Evolutionary conservation across 2,113 vertebrate genomes (phyloP).

Genomic region (Anhinga anhinga): DNA sequence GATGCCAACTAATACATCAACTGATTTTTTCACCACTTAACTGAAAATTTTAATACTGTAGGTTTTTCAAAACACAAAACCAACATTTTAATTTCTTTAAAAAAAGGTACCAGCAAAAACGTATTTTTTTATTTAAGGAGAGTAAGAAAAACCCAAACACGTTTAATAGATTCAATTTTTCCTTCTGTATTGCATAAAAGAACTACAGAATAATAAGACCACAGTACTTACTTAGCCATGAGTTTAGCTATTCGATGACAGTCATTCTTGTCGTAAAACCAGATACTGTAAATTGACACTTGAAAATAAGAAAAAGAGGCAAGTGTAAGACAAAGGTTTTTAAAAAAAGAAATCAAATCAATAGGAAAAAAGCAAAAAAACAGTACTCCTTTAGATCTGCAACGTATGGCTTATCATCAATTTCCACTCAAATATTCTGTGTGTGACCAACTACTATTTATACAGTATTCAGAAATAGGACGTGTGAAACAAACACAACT

Average conservation of each 20-base stretch:
- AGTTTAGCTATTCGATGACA: slow-evolving; percentile 96
- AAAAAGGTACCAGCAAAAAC: background rate
- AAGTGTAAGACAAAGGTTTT: slow-evolving; percentile 1
- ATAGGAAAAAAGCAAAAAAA: background rate
- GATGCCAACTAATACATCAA: background rate
- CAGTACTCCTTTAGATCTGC: background rate
- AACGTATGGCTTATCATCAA: background rate
- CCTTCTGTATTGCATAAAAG: background rate
- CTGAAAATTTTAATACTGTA: background rate
- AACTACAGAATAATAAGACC: background rate
- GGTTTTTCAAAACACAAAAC: background rate
- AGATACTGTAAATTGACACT: slow-evolving; percentile 99
- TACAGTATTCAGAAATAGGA: background rate
- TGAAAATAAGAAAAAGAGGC: slow-evolving; percentile 67
- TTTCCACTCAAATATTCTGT: background rate
- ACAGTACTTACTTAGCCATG: slow-evolving; percentile 91
- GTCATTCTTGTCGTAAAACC: slow-evolving; percentile 98
- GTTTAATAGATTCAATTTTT: background rate
- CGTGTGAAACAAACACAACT: background rate
- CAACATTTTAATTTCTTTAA: background rate
- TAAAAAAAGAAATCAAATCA: background rate
- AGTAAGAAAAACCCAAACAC: background rate
- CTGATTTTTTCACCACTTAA: background rate
- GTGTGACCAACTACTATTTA: background rate
- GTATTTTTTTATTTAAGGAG: background rate